Evolutionary conservation across 2,113 vertebrate species (phyloP).

Genomic region (Oceanodroma tethys): DNA sequence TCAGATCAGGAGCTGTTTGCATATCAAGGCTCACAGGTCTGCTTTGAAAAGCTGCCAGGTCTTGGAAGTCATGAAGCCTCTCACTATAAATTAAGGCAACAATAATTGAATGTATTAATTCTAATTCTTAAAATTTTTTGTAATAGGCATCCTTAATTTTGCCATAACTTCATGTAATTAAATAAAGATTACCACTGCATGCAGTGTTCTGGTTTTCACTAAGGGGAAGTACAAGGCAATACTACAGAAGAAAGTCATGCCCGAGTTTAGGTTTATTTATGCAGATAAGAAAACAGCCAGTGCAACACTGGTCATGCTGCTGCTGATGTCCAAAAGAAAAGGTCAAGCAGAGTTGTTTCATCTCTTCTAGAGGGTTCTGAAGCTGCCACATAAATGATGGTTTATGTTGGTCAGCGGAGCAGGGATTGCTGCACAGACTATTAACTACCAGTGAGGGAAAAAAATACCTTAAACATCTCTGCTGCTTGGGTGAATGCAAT

Average conservation of each 20-base stretch:
- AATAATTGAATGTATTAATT: conserved; percentile 11
- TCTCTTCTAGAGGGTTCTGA: neutral
- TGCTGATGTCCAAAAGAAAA: neutral
- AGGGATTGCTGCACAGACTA: neutral
- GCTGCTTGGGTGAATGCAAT: neutral
- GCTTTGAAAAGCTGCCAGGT: conserved; percentile 43
- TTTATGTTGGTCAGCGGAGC: neutral
- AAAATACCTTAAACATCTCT: neutral
- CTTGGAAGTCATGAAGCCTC: conserved; percentile 4
- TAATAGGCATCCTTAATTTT: neutral
- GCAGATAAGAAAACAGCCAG: neutral
- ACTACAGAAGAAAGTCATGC: neutral
- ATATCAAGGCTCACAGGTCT: conserved; percentile 39
- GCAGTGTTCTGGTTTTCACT: neutral
- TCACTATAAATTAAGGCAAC: conserved; percentile 9
- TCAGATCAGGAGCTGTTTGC: conserved; percentile 20
- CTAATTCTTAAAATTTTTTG: neutral
- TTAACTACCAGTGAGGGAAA: neutral
- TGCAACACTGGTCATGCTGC: neutral
- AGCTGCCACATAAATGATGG: neutral
- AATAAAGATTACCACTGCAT: neutral
- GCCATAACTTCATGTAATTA: neutral
- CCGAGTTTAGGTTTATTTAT: neutral
- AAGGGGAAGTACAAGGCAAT: neutral
- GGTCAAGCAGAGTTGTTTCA: neutral